Percentiles rank a stretch among this genome's conserved stretches.
These are phyloP conservation scores for Pachycephala philippinensis DNA, from an alignment of 2,113 vertebrate genomes.

Conservation along the genomic window DNA sequence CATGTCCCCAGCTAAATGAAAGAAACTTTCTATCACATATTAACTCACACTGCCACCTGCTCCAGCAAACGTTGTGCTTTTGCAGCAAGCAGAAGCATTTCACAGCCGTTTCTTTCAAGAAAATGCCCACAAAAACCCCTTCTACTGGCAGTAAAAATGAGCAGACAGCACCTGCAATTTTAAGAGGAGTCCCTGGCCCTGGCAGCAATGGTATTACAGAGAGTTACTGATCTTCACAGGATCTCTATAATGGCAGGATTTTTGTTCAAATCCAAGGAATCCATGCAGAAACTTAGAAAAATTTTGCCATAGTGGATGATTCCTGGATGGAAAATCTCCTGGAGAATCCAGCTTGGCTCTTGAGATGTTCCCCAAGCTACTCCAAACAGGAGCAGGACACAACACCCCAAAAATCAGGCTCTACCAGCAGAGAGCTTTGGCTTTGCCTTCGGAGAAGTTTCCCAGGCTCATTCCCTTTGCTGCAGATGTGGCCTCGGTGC, in stretches of 20 bases:
- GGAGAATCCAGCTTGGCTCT: not conserved
- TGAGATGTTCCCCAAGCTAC: rapidly evolving
- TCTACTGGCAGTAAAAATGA: not conserved
- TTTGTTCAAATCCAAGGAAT: not conserved
- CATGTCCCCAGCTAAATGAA: not conserved
- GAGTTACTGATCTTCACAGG: not conserved
- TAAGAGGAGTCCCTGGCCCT: not conserved
- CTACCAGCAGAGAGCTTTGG: not conserved
- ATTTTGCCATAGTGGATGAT: not conserved
- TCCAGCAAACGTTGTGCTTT: not conserved
- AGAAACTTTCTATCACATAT: not conserved
- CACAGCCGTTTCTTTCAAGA: not conserved
- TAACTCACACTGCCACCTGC: not conserved
- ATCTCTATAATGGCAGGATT: not conserved
- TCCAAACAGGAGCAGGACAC: rapidly evolving
- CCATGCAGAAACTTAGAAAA: not conserved
- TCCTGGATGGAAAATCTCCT: not conserved
- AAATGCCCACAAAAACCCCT: not conserved
- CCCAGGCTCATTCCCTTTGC: not conserved
- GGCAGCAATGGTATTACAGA: rapidly evolving
- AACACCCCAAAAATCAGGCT: not conserved
- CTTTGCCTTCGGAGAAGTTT: not conserved
- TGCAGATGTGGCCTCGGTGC: not conserved
- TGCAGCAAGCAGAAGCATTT: not conserved
- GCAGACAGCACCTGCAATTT: not conserved